phyloP scores from a whole-genome alignment of 2,113 vertebrate genomes.

The Penelope pileata region DNA sequence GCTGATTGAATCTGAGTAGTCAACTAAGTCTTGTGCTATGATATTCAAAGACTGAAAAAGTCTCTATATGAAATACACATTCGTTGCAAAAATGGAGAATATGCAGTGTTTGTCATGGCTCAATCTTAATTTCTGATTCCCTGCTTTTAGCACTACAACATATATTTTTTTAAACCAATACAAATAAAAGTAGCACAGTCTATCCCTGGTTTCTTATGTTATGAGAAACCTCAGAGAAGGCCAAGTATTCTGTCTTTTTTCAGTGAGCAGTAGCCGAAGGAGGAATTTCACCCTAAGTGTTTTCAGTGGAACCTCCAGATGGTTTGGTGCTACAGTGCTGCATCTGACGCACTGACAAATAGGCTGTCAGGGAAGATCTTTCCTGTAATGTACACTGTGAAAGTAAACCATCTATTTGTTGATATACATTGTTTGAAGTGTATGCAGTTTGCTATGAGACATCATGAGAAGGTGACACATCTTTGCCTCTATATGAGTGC shows the following conservation, averaged over 20 bases:
- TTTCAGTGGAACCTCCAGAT: constrained; percentile 55
- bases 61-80: background rate
- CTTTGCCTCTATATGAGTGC: background rate
- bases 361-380: constrained; percentile 58
- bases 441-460: constrained; percentile 40
- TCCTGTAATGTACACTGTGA: constrained; percentile 64
- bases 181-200: constrained; percentile 20
- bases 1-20: background rate
- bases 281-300: constrained; percentile 49
- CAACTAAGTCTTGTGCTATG: background rate
- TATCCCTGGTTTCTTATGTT: background rate
- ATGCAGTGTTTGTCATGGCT: constrained; percentile 50
- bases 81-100: constrained; percentile 17
- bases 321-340: constrained; percentile 51
- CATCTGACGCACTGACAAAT: constrained; percentile 56
- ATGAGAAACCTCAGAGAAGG: background rate
- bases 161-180: background rate
- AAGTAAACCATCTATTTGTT: constrained; percentile 56
- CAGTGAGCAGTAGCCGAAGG: constrained; percentile 24
- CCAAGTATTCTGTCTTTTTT: constrained; percentile 35
- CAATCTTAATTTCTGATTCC: constrained; percentile 35
- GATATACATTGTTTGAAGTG: constrained; percentile 55
- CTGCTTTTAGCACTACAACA: background rate
- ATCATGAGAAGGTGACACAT: background rate
- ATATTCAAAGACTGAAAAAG: constrained; percentile 37